Percentiles rank a stretch among this genome's conserved stretches.
Conservation (phyloP, 2,888 invertebrate species). For the Acronicta psi region DNA sequence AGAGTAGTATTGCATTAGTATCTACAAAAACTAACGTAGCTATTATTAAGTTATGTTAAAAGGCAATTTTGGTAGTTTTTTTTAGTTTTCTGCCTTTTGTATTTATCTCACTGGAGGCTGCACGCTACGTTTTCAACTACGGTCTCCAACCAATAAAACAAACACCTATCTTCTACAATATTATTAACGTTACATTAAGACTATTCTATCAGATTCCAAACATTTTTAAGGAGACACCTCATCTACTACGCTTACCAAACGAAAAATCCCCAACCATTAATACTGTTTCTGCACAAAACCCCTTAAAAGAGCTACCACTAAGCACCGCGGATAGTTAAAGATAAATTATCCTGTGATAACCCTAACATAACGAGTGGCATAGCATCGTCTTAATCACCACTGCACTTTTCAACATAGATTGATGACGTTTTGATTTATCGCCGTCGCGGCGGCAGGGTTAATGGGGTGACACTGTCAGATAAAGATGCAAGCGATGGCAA, state of each 20-base stretch:
- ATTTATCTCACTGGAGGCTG: too few relatives aligned
- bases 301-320: slow-evolving; percentile 16
- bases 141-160: too few relatives aligned
- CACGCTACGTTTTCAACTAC: too few relatives aligned
- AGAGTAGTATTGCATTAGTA: too few relatives aligned
- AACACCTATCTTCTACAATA: too few relatives aligned
- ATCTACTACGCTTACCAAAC: background rate
- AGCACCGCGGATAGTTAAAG: slow-evolving; percentile 22
- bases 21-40: too few relatives aligned
- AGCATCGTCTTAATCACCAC: slow-evolving; percentile 69
- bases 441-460: slow-evolving; percentile 62
- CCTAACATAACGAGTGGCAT: slow-evolving; percentile 35
- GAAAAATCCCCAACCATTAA: slow-evolving; percentile 16
- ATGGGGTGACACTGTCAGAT: slow-evolving; percentile 71
- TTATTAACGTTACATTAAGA: too few relatives aligned
- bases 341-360: slow-evolving; percentile 52
- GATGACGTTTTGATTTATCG: slow-evolving; percentile 78
- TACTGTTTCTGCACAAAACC: slow-evolving; percentile 26
- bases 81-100: too few relatives aligned
- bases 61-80: too few relatives aligned
- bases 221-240: background rate
- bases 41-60: too few relatives aligned
- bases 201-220: background rate
- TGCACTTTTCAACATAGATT: slow-evolving; percentile 65
- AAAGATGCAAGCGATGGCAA: slow-evolving; percentile 63